Evolutionary conservation across 2,888 invertebrate genomes (phyloP), one percentile per base, ranked within the genome.

Genomic region (Bombylius discolor): DNA sequence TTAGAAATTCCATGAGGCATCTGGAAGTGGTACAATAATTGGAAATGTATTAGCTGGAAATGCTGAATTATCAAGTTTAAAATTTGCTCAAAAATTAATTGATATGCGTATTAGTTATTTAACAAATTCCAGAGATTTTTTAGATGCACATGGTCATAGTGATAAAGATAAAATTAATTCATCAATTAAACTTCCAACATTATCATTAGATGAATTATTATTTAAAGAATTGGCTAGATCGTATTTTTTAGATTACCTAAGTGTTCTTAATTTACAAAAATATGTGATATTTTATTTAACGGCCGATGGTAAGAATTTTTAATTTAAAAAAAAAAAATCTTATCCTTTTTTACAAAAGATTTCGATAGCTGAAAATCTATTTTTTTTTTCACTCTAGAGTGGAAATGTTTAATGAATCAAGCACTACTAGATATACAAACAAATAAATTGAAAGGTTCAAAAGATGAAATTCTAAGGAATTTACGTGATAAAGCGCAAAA

Each of bases 261-360:
- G 61, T 56, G 59, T 59, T 46, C 51, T 61, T 44, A 64, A 63
- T 59, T 56, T 62, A 49, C 64, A 64, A 56, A 62, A 62, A 56
- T 64, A 64, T 59, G 62, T 64, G 52, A 61, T 64, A 53, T 64
- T 64, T 57, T 64, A 63, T 58, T 58, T 62, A 42, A 61, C 60
- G 12, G 64, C 62, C 32, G 60, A 62, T 57, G 63, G 61, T 62
- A 51, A 56, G 34, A 23, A 33, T 50, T 33, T 45, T 7, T 14
- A 14, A 11, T 11, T 11, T 11, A 42, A 42, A 48, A 39, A 5
- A 48, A 34, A 49, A 23, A 48, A 47, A n/a, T n/a, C n/a, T n/a
- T n/a, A n/a, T n/a, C n/a, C n/a, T n/a, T n/a, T 34, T 54, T 23
- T 5, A 4, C 31, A 32, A 33, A 11, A 32, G 14, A 34, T 44